Evolutionary conservation across 2,888 invertebrate genomes (phyloP).

Genomic region (Helicoverpa assulta): DNA sequence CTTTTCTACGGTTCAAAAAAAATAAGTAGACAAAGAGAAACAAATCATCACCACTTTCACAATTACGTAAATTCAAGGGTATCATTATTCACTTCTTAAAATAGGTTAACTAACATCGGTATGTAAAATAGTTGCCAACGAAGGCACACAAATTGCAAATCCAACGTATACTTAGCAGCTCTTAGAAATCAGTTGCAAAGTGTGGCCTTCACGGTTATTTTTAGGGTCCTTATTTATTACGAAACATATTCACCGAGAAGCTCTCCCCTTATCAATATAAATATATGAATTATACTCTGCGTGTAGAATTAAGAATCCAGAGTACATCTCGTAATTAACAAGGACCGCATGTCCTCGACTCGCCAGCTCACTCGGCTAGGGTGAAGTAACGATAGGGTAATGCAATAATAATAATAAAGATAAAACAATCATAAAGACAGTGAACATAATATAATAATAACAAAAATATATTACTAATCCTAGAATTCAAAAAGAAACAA

Average conservation of each 20-base stretch:
- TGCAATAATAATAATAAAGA: slow-evolving; percentile 73
- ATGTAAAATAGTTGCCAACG: slow-evolving; percentile 87
- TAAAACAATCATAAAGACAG: slow-evolving; percentile 83
- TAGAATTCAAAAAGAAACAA: slow-evolving; percentile 79
- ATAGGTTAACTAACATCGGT: slow-evolving; percentile 87
- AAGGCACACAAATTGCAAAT: slow-evolving; percentile 74
- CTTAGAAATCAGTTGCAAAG: slow-evolving; percentile 63
- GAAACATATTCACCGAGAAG: slow-evolving; percentile 68
- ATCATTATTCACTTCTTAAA: slow-evolving; percentile 80
- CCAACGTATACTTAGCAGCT: slow-evolving; percentile 65
- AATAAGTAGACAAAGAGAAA: slow-evolving; percentile 78
- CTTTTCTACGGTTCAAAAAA: slow-evolving; percentile 86
- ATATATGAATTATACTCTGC: slow-evolving; percentile 62
- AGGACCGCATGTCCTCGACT: slow-evolving; percentile 67
- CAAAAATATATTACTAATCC: slow-evolving; percentile 87
- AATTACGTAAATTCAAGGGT: slow-evolving; percentile 84
- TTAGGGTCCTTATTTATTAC: slow-evolving; percentile 71
- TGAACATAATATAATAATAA: slow-evolving; percentile 82
- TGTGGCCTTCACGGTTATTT: slow-evolving; percentile 74
- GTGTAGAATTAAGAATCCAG: slow-evolving; percentile 63
- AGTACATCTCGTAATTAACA: slow-evolving; percentile 75
- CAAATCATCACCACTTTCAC: slow-evolving; percentile 71
- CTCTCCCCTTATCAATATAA: slow-evolving; percentile 61
- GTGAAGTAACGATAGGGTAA: slow-evolving; percentile 75
- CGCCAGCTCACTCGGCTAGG: slow-evolving; percentile 71